phyloP scores from a whole-genome alignment of 2,113 vertebrate species.

The Carollia perspicillata region DNA sequence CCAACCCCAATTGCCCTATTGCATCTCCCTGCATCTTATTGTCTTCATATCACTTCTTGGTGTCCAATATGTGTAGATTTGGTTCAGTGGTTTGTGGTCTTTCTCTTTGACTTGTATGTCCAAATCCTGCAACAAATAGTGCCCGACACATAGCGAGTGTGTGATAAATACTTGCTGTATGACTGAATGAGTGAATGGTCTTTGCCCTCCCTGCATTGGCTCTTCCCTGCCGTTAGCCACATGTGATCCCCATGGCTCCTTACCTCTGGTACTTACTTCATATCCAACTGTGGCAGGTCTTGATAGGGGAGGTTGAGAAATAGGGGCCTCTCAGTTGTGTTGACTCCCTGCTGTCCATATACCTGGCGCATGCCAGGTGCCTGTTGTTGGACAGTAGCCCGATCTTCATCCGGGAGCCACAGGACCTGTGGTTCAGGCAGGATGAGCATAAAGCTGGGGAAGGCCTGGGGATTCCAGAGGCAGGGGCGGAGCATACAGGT shows the following conservation, averaged over 20 bases:
- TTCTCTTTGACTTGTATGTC: not conserved
- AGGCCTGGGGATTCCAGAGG: not conserved
- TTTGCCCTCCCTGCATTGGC: not conserved
- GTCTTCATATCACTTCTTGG: not conserved
- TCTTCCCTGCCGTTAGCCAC: not conserved
- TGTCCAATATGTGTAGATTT: not conserved
- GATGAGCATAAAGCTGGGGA: not conserved
- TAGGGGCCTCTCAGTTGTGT: slow-evolving; percentile 71
- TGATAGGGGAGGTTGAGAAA: slow-evolving; percentile 90
- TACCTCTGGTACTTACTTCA: slow-evolving; percentile 83
- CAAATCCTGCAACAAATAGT: not conserved
- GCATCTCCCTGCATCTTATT: not conserved
- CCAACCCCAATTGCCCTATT: not conserved
- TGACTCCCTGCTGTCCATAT: slow-evolving; percentile 77
- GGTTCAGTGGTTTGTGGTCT: not conserved
- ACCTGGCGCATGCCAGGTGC: slow-evolving; percentile 87
- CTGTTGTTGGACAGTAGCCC: slow-evolving; percentile 78
- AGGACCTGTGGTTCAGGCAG: slow-evolving; percentile 84
- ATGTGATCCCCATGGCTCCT: not conserved
- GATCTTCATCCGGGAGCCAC: slow-evolving; percentile 88
- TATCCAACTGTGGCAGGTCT: slow-evolving; percentile 78
- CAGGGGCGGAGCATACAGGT: not conserved
- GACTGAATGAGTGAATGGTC: not conserved
- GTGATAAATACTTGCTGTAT: not conserved
- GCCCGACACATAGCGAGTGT: not conserved